Base-by-base conservation (phyloP, 2,888 invertebrate genomes). In the Sarcophaga rosellei region DNA sequence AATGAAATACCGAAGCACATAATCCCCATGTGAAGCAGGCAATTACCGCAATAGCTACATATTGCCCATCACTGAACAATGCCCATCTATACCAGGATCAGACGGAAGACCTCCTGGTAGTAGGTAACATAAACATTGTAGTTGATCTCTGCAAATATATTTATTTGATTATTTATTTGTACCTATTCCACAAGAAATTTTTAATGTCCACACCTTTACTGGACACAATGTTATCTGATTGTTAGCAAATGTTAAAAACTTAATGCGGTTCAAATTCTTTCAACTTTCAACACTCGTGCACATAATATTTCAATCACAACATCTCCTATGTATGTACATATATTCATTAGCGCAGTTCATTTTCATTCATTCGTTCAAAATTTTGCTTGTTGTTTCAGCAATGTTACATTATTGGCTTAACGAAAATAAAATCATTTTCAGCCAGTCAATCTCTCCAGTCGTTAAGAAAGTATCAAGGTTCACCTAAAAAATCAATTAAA, bases 401-500 rank as follows among this genome's bases (percentile, higher is more conserved):
- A 11, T 47, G 15, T 4, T 47, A 8, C 11, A 47, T 4, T 25
- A 25, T 25, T 25, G 4, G 47, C 47, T 5, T 12, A 12, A 47
- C 47, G 15, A 47, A 15, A 47, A 47, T 8, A 47, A 17, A 5
- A 53, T 17, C 15, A 15, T 4, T 53, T 53, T 53, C 17, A 53
- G 53, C 5, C 17, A n/a, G n/a, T n/a, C n/a, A n/a, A n/a, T 53
- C 1, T 53, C 53, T 53, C 53, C 17, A 53, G 17, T 12, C 4
- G 53, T 4, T 53, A 15, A 53, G 0, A 53, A 53, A 53, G 4
- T 53, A 5, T 1, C 3, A 4, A 53, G 15, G 5, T 17, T 15
- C 53, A 15, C 47, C 12, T 23, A 73, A 72, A 73, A 72, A 72
- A 72, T 80, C 79, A 80, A 73, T 80, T 73, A 80, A 80, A 80